phyloP scores from a whole-genome alignment of 1,140 invertebrate genomes.

The Lethrus apterus region DNA sequence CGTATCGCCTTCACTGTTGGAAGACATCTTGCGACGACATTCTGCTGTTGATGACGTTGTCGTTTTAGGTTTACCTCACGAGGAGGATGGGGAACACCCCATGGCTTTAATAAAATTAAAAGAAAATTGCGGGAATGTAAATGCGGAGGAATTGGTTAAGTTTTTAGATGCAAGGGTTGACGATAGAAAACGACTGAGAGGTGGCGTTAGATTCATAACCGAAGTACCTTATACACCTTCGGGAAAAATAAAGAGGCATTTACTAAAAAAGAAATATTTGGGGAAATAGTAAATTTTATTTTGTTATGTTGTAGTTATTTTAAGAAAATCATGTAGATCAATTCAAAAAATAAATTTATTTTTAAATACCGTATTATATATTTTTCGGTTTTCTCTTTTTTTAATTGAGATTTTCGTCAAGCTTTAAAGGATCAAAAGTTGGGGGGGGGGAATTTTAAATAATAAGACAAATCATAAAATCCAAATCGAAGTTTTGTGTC shows the following conservation, averaged over 20 bases:
- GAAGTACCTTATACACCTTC: slow-evolving; percentile 27
- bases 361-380: no score
- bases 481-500: no score
- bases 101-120: slow-evolving; percentile 58
- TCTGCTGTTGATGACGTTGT: slow-evolving; percentile 65
- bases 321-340: no score
- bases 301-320: no score
- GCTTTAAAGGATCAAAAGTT: no score
- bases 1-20: slow-evolving; percentile 48
- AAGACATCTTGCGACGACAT: slow-evolving; percentile 60
- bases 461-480: no score
- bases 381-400: no score
- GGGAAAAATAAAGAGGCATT: slow-evolving; percentile 23
- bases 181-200: slow-evolving; percentile 29
- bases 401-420: no score
- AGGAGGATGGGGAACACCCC: slow-evolving; percentile 58
- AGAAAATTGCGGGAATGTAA: slow-evolving; percentile 9
- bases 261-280: no score
- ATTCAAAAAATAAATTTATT: no score
- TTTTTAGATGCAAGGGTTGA: slow-evolving; percentile 29
- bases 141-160: slow-evolving; percentile 21
- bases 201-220: slow-evolving; percentile 29
- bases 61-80: slow-evolving; percentile 67
- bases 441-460: no score
- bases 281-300: no score